A percentile compares a stretch with the other conserved stretches of the same genome.
Evolutionary conservation across 2,888 invertebrate genomes (phyloP).

Genomic region (Aethes cnicana): DNA sequence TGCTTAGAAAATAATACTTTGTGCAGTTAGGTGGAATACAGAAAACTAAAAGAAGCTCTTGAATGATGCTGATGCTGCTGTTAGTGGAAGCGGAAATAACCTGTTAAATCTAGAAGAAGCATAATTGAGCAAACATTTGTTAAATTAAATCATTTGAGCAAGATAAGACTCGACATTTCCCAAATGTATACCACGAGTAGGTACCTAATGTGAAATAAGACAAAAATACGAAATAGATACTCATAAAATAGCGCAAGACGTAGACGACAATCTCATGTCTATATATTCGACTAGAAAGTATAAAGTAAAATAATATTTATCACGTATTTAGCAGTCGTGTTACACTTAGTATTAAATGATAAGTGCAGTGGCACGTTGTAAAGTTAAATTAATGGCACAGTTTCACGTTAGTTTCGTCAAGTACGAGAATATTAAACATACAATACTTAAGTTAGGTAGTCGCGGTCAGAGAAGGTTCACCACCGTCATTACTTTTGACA

Average conservation of each 20-base stretch:
- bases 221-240: no score
- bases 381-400: constrained; percentile 82
- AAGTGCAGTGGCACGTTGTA: constrained; percentile 78
- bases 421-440: constrained; percentile 66
- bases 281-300: constrained; percentile 79
- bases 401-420: constrained; percentile 81
- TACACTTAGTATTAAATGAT: constrained; percentile 73
- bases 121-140: constrained; percentile 78
- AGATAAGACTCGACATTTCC: constrained; percentile 71
- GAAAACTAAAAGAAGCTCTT: background rate
- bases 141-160: constrained; percentile 77
- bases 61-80: background rate
- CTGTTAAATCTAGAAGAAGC: constrained; percentile 44
- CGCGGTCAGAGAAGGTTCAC: constrained; percentile 53
- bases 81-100: constrained; percentile 2
- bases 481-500: constrained; percentile 34
- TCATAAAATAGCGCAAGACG: constrained; percentile 49
- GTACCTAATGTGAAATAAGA: constrained; percentile 27
- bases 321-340: constrained; percentile 79
- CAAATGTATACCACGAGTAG: constrained; percentile 53
- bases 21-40: constrained; percentile 6
- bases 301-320: constrained; percentile 73
- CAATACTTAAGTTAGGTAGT: constrained; percentile 54
- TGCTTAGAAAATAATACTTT: constrained; percentile 40
- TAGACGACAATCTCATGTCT: constrained; percentile 68